These are phyloP conservation scores for Pithys albifrons DNA, from an alignment of 2,113 vertebrate species.

Conservation along the genomic window DNA sequence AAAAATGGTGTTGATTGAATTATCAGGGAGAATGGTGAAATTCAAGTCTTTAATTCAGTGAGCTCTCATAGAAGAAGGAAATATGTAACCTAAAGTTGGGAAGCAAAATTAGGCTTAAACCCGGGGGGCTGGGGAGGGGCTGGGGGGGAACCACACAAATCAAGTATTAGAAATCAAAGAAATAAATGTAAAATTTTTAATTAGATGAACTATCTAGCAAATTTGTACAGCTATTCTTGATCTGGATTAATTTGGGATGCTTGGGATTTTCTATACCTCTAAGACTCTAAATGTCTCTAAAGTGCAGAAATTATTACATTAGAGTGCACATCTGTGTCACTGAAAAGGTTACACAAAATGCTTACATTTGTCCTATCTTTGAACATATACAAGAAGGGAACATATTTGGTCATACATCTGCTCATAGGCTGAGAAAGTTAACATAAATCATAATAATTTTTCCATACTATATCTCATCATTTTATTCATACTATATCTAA, in stretches of 20 bases:
- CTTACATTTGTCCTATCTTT: neutral
- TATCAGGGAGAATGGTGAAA: neutral
- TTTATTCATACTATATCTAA: neutral
- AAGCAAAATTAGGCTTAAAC: neutral
- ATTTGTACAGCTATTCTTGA: neutral
- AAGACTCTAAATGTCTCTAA: neutral
- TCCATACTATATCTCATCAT: neutral
- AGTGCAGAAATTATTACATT: neutral
- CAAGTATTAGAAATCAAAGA: neutral
- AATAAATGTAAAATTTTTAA: neutral
- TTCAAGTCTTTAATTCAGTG: neutral
- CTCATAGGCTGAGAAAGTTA: neutral
- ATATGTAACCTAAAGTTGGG: neutral
- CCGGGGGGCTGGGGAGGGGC: too few relatives aligned
- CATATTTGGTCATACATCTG: neutral
- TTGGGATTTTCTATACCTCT: neutral
- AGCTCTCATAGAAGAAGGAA: neutral
- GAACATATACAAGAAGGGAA: accelerated
- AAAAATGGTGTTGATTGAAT: neutral
- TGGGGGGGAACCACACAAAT: neutral
- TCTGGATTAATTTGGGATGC: neutral
- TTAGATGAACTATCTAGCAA: neutral
- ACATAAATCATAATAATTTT: neutral
- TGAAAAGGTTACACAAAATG: neutral
- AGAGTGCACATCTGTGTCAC: neutral